Evolutionary conservation across 2,113 vertebrate species (phyloP).

Genomic region (Cinclus mexicanus): DNA sequence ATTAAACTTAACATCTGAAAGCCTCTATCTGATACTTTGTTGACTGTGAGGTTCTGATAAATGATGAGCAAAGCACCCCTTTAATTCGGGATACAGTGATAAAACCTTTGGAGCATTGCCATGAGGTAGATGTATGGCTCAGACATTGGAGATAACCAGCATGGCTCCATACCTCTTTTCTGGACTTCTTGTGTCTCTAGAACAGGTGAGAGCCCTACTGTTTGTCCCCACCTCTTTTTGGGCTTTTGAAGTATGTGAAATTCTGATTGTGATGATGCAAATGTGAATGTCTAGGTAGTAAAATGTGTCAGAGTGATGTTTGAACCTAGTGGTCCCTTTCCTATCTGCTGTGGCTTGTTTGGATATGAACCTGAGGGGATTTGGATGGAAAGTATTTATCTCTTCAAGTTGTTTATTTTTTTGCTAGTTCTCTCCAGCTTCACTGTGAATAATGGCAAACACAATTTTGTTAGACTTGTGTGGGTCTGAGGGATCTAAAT

Average conservation of each 20-base stretch:
- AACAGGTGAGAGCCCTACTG: not conserved
- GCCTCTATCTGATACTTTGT: not conserved
- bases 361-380: not conserved
- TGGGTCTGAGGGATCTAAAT: not conserved
- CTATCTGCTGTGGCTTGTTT: not conserved
- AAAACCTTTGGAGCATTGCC: not conserved
- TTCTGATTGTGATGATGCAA: not conserved
- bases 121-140: not conserved
- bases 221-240: rapidly evolving
- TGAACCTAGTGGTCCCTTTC: not conserved
- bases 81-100: not conserved
- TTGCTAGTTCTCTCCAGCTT: not conserved
- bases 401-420: not conserved
- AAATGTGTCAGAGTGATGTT: not conserved
- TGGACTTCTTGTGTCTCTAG: not conserved
- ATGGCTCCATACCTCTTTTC: not conserved
- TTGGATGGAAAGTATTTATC: not conserved
- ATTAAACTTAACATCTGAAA: not conserved
- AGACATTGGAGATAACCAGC: not conserved
- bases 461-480: not conserved
- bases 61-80: not conserved
- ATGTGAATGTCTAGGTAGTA: not conserved
- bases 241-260: not conserved
- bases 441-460: not conserved
- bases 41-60: not conserved